Base-by-base conservation (phyloP, 2,888 invertebrate genomes). In the Sinodicranocentrus sp. region DNA sequence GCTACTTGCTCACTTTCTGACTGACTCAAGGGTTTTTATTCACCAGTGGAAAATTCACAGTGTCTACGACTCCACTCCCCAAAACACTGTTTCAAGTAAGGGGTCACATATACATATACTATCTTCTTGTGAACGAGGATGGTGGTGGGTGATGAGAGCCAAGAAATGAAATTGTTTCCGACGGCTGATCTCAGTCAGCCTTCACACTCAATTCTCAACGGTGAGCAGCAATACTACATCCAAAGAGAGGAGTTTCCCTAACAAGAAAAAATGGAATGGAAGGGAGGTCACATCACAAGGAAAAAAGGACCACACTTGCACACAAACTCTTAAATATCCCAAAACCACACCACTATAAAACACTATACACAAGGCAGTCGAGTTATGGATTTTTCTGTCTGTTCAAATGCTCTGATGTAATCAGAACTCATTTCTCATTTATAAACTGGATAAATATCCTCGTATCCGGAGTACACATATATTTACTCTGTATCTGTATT, bases 101-200 rank as follows among this genome's bases (percentile, higher is more conserved):
- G 33, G 48, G 48, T 48, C 48, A 48, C 48, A 48, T 15, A n/a
- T n/a, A n/a, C n/a, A n/a, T n/a, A n/a, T n/a, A 48, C 3, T 17
- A n/a, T 48, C 48, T 48, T 33, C 8, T 15, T 48, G 48, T 10
- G 17, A 48, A 15, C 15, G 48, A 48, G 48, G 59, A 23, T 23
- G 10, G 54, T 44, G 59, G 48, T 25, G 2, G 73, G 61, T 76
- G 76, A 63, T 76, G 68, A 68, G 57, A 57, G 61, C 43, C 44
- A 68, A 67, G 77, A 68, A 77, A 78, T 78, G 70, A 78, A 78
- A 78, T 78, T 70, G 78, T 78, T 78, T 78, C 78, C 78, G 78
- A 78, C 78, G 65, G 78, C 70, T 78, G 70, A 78, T 59, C 70
- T 78, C 70, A 33, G 57, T 77, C 43, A 77, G 77, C 77, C 68